These are phyloP conservation scores for Calidris pugnax DNA, from an alignment of 2,113 vertebrate species.

Conservation along the genomic window DNA sequence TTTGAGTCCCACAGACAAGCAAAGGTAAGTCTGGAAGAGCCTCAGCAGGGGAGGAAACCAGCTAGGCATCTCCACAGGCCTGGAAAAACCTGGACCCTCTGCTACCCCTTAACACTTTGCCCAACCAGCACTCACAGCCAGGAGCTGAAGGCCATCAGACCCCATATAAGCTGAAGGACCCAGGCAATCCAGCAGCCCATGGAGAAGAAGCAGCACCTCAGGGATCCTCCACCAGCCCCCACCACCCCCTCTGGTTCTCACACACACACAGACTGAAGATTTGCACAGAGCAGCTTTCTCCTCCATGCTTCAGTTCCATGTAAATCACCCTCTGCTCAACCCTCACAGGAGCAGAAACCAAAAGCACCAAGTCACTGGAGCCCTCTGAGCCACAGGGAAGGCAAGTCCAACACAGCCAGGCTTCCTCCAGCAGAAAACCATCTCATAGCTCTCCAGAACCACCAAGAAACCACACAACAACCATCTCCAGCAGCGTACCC, in stretches of 20 bases:
- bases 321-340: neutral
- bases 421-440: neutral
- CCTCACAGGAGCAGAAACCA: neutral
- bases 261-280: neutral
- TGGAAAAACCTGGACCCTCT: rapidly evolving
- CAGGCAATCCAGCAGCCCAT: neutral
- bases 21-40: neutral
- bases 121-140: neutral
- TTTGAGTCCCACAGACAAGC: neutral
- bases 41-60: neutral
- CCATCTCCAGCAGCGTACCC: neutral
- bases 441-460: neutral
- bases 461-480: neutral
- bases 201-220: neutral
- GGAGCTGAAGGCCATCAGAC: neutral
- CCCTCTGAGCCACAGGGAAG: neutral
- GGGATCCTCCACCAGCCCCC: neutral
- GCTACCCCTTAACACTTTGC: rapidly evolving
- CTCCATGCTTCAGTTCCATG: neutral
- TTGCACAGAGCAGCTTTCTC: neutral
- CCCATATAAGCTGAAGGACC: neutral
- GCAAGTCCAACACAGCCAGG: neutral
- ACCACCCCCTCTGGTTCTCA: neutral
- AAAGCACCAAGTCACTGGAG: neutral
- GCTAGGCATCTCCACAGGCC: neutral